Conservation (phyloP, 2,797 vertebrate species). For the Phrynocephalus guinanensis region DNA sequence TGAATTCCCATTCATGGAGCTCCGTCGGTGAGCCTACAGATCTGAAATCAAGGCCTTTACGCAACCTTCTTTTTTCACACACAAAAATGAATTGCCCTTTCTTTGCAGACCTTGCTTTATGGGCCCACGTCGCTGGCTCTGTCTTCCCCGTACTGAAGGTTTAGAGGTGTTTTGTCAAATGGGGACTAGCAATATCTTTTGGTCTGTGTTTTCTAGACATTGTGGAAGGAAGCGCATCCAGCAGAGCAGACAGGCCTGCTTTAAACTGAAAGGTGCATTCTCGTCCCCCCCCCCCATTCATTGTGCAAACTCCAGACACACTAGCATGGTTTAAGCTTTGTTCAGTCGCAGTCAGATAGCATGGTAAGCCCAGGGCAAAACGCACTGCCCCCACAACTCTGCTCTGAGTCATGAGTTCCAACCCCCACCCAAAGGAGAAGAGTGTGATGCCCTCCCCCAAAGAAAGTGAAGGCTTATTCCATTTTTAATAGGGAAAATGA, state of each 20-base stretch:
- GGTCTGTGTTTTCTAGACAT: not conserved
- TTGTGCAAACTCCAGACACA: not conserved
- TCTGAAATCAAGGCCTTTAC: not conserved
- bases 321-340: too few species aligned
- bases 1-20: not conserved
- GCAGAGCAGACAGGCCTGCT: not conserved
- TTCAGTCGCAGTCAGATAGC: too few species aligned
- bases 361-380: too few species aligned
- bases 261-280: not conserved
- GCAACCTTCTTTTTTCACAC: not conserved
- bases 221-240: not conserved
- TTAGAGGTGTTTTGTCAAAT: not conserved
- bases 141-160: not conserved
- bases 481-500: too few species aligned
- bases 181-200: not conserved
- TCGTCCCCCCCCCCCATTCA: not conserved
- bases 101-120: not conserved
- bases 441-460: too few species aligned
- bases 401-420: too few species aligned
- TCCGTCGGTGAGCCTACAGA: not conserved
- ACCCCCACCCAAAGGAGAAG: too few species aligned
- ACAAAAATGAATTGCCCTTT: not conserved
- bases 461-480: too few species aligned
- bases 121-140: too few species aligned
- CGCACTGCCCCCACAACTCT: too few species aligned